Percentiles rank a stretch among this genome's conserved stretches.
Evolutionary conservation across 2,113 vertebrate genomes (phyloP).

Genomic region (Pollachius pollachius): DNA sequence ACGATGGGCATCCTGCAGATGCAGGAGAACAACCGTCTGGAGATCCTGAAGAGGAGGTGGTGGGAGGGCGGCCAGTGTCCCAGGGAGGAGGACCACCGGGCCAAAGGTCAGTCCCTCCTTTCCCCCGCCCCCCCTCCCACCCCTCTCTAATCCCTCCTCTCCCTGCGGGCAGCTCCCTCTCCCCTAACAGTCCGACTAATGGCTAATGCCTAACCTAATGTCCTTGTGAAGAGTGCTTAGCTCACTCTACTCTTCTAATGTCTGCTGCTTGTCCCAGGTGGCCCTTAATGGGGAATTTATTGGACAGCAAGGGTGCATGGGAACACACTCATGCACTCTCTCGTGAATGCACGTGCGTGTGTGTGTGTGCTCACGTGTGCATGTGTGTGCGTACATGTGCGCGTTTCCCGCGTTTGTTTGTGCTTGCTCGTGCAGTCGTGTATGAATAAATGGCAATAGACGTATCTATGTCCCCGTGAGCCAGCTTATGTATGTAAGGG

Average conservation of each 20-base stretch:
- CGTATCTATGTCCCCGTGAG: not conserved
- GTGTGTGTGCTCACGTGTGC: conserved; percentile 16
- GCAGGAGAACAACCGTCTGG: conserved; percentile 91
- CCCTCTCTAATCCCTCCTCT: conserved; percentile 27
- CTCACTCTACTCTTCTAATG: conserved; percentile 48
- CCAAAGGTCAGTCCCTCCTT: conserved; percentile 79
- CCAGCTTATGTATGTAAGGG: no score
- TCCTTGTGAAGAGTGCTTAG: conserved; percentile 54
- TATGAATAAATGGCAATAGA: conserved; percentile 12
- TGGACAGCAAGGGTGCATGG: not conserved
- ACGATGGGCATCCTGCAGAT: conserved; percentile 89
- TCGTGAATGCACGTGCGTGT: not conserved
- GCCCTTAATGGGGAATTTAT: conserved; percentile 44
- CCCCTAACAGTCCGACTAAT: conserved; percentile 50
- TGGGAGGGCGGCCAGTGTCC: conserved; percentile 93
- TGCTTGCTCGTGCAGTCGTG: not conserved
- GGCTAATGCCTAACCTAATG: conserved; percentile 50
- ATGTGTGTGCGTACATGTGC: not conserved
- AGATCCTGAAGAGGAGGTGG: conserved; percentile 92
- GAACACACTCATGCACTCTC: no score
- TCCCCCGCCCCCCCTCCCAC: conserved; percentile 31
- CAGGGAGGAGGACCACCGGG: conserved; percentile 89
- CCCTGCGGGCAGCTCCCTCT: conserved; percentile 45
- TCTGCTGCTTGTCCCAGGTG: conserved; percentile 51
- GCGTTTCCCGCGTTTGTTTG: not conserved